phyloP scores from a whole-genome alignment of 2,888 invertebrate genomes.

The Sarcophaga rosellei region DNA sequence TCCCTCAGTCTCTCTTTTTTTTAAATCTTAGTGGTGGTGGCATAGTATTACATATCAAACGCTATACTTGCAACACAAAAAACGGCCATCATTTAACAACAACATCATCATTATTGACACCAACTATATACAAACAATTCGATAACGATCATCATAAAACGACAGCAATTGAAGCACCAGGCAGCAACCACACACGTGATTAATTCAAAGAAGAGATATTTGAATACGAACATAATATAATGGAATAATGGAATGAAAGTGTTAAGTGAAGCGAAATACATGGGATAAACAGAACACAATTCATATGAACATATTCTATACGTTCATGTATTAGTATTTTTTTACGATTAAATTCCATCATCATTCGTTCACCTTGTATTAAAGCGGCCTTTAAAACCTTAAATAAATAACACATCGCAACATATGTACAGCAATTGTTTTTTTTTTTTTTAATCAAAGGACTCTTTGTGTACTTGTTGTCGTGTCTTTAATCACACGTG shows the following conservation, averaged over 20 bases:
- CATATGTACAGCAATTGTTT: no score
- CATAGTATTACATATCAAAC: constrained; percentile 62
- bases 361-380: no score
- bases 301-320: constrained; percentile 52
- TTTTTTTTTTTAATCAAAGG: no score
- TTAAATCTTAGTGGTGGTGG: constrained; percentile 59
- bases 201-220: constrained; percentile 46
- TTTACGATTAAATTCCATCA: no score
- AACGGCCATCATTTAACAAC: not conserved
- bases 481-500: constrained; percentile 38
- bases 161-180: not conserved
- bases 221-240: constrained; percentile 10
- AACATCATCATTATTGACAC: constrained; percentile 42
- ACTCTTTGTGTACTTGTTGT: no score
- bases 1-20: constrained; percentile 16
- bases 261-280: constrained; percentile 8
- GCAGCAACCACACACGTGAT: constrained; percentile 53
- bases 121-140: constrained; percentile 7
- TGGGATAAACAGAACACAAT: constrained; percentile 13
- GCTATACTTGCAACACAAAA: constrained; percentile 36
- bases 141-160: constrained; percentile 15
- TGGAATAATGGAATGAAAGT: constrained; percentile 33
- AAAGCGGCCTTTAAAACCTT: no score
- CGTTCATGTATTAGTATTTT: no score
- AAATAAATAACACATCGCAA: no score